A percentile compares a stretch with the other conserved stretches of the same genome.
phyloP scores from a whole-genome alignment of 2,888 invertebrate genomes.

The Synergus umbraculus region DNA sequence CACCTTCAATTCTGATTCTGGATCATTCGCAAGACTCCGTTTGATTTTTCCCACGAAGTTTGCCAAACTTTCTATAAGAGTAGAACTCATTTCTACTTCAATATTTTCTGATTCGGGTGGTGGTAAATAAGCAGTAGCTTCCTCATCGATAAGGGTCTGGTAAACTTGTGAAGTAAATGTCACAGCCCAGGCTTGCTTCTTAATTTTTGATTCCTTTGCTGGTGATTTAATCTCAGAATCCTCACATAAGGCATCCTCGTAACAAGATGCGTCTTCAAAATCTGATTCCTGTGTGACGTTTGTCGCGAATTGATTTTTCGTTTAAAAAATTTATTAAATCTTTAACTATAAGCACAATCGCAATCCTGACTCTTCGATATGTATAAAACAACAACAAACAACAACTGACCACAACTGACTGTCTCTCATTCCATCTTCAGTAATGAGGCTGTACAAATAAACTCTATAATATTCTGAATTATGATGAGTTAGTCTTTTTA shows the following conservation, averaged over 20 bases:
- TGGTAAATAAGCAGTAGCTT: conserved; percentile 64
- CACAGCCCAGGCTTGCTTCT: conserved; percentile 55
- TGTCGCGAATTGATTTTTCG: conserved; percentile 24
- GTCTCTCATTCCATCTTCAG: conserved; percentile 65
- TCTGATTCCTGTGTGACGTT: conserved; percentile 53
- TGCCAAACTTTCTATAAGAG: conserved; percentile 30
- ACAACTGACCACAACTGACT: conserved; percentile 47
- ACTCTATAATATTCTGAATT: conserved; percentile 56
- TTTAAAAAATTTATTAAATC: neutral
- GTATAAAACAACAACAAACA: neutral
- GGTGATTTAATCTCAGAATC: conserved; percentile 13
- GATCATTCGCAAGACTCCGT: conserved; percentile 25
- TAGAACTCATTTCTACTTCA: conserved; percentile 10
- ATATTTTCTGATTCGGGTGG: conserved; percentile 10
- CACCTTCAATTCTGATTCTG: conserved; percentile 24
- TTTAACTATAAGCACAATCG: neutral
- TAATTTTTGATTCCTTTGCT: conserved; percentile 14
- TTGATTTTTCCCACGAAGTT: conserved; percentile 35
- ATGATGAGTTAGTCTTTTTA: conserved; percentile 56
- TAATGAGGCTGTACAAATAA: neutral
- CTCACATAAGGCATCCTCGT: conserved; percentile 32
- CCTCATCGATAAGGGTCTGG: conserved; percentile 71
- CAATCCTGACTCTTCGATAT: neutral
- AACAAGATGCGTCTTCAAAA: conserved; percentile 30
- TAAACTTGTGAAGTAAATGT: conserved; percentile 70